Conservation (phyloP, 2,113 vertebrate genomes). For the Perccottus glenii region DNA sequence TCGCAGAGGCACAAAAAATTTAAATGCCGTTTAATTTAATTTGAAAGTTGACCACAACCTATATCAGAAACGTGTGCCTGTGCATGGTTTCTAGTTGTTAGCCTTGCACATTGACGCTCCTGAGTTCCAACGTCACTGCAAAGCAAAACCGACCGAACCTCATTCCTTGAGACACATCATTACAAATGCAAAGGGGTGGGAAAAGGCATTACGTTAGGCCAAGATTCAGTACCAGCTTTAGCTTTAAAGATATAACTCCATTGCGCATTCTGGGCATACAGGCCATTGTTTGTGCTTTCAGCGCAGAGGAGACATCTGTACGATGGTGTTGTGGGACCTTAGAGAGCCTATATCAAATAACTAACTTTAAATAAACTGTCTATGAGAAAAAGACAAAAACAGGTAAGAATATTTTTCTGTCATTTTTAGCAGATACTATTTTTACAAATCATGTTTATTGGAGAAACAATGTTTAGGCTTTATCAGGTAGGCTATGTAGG, state of each 20-base stretch:
- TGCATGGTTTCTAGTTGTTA: neutral
- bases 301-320: constrained; percentile 10
- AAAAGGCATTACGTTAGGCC: constrained; percentile 2
- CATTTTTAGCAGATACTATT: too few species aligned
- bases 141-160: constrained; percentile 61
- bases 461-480: too few species aligned
- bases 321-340: constrained; percentile 39
- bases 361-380: constrained; percentile 15
- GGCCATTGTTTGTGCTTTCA: constrained; percentile 17
- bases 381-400: constrained; percentile 13
- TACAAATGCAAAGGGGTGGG: constrained; percentile 23
- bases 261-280: constrained; percentile 9
- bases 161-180: constrained; percentile 69
- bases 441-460: too few species aligned
- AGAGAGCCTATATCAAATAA: neutral
- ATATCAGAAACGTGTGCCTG: too few species aligned
- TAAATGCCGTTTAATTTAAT: too few species aligned
- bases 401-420: constrained; percentile 46
- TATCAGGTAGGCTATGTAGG: too few species aligned
- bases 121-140: constrained; percentile 26
- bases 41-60: neutral
- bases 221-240: constrained; percentile 1
- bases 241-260: constrained; percentile 29
- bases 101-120: neutral
- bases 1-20: too few species aligned